Evolutionary conservation across 2,888 invertebrate genomes (phyloP).

Genomic region (Cephus rjabovi): DNA sequence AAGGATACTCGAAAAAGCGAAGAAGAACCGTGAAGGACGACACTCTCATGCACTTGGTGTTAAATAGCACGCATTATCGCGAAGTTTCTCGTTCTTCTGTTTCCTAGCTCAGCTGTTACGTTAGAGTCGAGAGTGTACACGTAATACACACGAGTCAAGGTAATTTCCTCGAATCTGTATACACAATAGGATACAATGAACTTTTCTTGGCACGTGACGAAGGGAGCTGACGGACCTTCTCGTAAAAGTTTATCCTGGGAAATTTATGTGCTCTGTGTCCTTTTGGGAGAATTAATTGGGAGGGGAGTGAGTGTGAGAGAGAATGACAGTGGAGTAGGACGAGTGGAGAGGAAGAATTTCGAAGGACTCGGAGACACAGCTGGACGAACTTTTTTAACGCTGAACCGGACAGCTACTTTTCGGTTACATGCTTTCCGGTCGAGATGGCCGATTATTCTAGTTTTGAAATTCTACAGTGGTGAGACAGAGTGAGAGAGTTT

Average conservation of each 20-base stretch:
- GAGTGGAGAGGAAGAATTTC: conserved; percentile 7
- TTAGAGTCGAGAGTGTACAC: background rate
- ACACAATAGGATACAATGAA: background rate
- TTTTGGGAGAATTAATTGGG: conserved; percentile 4
- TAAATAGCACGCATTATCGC: background rate
- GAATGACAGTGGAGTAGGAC: background rate
- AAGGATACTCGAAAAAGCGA: background rate
- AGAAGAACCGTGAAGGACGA: background rate
- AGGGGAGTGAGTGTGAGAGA: conserved; percentile 4
- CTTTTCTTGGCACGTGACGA: background rate
- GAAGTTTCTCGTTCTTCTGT: background rate
- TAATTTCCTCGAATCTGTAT: background rate
- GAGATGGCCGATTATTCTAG: background rate
- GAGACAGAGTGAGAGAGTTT: conserved; percentile 14
- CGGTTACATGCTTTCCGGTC: background rate
- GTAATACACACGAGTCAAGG: background rate
- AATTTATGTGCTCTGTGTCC: background rate
- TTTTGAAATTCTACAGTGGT: conserved; percentile 9
- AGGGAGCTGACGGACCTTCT: background rate
- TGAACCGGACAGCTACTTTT: background rate
- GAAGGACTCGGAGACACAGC: conserved; percentile 6
- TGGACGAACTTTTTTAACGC: background rate
- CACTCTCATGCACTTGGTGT: background rate
- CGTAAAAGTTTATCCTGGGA: background rate
- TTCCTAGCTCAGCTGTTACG: background rate